Evolutionary conservation across 2,888 invertebrate species (phyloP).

Genomic region (Seladonia tumulorum): DNA sequence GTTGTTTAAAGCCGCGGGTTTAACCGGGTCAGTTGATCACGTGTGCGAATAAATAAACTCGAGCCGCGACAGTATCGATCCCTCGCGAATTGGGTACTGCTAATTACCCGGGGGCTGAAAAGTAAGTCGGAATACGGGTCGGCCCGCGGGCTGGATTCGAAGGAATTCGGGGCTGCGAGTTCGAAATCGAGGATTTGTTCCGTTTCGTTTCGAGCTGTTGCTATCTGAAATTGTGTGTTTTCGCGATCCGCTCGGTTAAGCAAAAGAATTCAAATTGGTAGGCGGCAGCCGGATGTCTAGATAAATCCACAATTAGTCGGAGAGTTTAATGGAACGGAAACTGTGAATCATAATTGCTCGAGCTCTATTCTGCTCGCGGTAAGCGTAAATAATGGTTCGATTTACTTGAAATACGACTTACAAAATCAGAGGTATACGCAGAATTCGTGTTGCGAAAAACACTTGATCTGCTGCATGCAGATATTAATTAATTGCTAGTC

Average conservation of each 20-base stretch:
- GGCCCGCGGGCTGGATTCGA: background rate
- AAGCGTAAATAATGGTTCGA: no score
- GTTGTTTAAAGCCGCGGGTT: background rate
- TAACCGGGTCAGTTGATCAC: constrained; percentile 19
- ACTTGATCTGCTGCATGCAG: background rate
- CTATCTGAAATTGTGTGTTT: background rate
- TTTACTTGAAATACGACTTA: background rate
- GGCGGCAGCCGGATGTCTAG: background rate
- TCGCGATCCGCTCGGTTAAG: background rate
- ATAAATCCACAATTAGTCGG: background rate
- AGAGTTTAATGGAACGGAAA: background rate
- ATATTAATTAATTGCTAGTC: background rate
- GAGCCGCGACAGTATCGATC: constrained; percentile 34
- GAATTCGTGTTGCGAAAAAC: background rate
- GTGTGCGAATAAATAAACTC: constrained; percentile 33
- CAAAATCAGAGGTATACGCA: background rate
- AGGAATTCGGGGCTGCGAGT: background rate
- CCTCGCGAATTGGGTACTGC: background rate
- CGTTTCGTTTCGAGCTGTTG: background rate
- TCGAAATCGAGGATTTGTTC: constrained; percentile 2
- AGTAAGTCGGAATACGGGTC: constrained; percentile 24
- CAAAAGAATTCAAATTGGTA: background rate
- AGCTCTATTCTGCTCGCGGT: no score
- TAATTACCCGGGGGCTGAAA: constrained; percentile 34
- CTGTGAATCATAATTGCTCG: background rate